phyloP scores from a whole-genome alignment of 2,888 invertebrate genomes.

The Ormyrus labotus region DNA sequence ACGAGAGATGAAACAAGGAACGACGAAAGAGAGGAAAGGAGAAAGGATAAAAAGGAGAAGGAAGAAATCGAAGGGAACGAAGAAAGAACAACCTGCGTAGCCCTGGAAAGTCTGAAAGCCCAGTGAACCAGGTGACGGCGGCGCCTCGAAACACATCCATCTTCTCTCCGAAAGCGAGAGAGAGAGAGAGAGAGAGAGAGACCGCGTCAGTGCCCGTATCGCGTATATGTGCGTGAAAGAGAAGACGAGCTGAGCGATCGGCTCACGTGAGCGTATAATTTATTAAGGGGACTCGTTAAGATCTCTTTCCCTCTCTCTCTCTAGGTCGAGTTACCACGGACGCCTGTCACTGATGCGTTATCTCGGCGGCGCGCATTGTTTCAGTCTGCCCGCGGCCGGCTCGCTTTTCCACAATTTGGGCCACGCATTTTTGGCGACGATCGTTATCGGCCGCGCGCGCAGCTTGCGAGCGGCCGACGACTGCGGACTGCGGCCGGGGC shows the following conservation, averaged over 20 bases:
- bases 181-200: conserved; percentile 38
- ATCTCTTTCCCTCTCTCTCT: conserved; percentile 60
- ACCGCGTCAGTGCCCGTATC: background rate
- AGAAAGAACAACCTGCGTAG: conserved; percentile 19
- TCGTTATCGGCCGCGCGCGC: conserved; percentile 11
- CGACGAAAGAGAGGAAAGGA: conserved; percentile 9
- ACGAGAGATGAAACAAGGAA: conserved; percentile 18
- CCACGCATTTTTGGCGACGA: background rate
- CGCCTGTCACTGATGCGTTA: conserved; percentile 69
- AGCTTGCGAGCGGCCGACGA: background rate
- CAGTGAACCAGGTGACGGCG: conserved; percentile 72
- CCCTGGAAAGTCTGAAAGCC: conserved; percentile 63
- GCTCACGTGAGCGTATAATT: conserved; percentile 62
- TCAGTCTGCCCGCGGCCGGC: conserved; percentile 63
- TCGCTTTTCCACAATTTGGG: conserved; percentile 16
- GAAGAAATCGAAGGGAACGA: conserved; percentile 1
- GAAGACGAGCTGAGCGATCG: conserved; percentile 16
- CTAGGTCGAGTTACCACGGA: conserved; percentile 43
- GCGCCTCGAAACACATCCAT: conserved; percentile 74
- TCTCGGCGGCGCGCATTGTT: conserved; percentile 67
- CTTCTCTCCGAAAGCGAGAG: conserved; percentile 63
- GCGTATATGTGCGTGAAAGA: conserved; percentile 7
- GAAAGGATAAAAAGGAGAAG: background rate
- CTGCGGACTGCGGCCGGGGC: too few relatives aligned
- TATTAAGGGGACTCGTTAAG: conserved; percentile 73